Evolutionary conservation across 2,888 invertebrate species (phyloP).

Genomic region (Hirtodrosophila trivittata): DNA sequence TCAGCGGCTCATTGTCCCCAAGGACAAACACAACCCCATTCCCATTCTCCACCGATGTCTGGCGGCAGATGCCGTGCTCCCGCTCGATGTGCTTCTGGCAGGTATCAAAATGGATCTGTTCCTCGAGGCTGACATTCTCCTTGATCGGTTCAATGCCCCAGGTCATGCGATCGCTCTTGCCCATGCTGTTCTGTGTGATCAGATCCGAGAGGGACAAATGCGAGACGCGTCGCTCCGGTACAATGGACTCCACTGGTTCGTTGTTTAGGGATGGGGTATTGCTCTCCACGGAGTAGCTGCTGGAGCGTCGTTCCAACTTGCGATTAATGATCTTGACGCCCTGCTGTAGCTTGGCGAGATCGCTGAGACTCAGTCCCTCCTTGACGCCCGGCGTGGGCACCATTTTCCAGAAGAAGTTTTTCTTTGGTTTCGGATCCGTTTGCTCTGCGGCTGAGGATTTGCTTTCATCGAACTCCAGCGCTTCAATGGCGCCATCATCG

Average conservation of each 20-base stretch:
- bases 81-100: constrained; percentile 77
- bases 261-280: constrained; percentile 14
- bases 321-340: constrained; percentile 68
- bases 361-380: constrained; percentile 81
- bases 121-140: constrained; percentile 81
- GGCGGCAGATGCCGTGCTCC: constrained; percentile 67
- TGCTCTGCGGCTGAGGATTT: constrained; percentile 22
- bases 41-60: constrained; percentile 57
- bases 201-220: constrained; percentile 82
- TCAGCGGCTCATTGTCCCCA: constrained; percentile 88
- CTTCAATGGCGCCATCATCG: constrained; percentile 80
- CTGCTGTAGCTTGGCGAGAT: constrained; percentile 72
- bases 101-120: constrained; percentile 80
- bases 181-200: constrained; percentile 83
- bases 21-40: constrained; percentile 87
- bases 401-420: constrained; percentile 81
- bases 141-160: constrained; percentile 83
- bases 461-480: constrained; percentile 77
- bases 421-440: constrained; percentile 50
- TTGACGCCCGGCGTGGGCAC: constrained; percentile 73
- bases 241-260: constrained; percentile 34
- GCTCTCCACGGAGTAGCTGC: constrained; percentile 68
- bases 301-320: constrained; percentile 71
- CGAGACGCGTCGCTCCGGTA: constrained; percentile 61
- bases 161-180: constrained; percentile 81